phyloP scores from a whole-genome alignment of 2,797 vertebrate genomes.

The Tachyglossus aculeatus region DNA sequence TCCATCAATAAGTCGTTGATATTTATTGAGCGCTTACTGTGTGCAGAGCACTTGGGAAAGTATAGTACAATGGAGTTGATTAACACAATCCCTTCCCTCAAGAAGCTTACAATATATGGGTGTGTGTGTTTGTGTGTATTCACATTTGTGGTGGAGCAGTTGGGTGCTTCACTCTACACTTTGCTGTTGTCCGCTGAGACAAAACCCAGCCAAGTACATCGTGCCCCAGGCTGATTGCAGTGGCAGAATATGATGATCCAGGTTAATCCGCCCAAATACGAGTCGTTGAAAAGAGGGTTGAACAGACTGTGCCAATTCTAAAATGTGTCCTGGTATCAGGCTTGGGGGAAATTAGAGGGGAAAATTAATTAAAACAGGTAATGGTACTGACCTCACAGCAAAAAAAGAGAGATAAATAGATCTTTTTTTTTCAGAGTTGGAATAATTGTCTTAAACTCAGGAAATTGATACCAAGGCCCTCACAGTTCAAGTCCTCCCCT shows the following conservation, averaged over 20 bases:
- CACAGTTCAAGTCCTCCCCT: background rate
- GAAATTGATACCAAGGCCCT: constrained; percentile 1
- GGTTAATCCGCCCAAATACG: constrained; percentile 46
- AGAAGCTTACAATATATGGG: too few relatives aligned
- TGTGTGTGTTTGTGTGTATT: background rate
- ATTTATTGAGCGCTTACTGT: too few relatives aligned
- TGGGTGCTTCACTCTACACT: background rate
- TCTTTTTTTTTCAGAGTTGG: constrained; percentile 29
- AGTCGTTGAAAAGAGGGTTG: background rate
- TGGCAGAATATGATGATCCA: constrained; percentile 37
- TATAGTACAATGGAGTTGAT: too few relatives aligned
- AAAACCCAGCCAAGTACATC: constrained; percentile 7
- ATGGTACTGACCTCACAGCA: constrained; percentile 37
- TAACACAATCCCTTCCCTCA: too few relatives aligned
- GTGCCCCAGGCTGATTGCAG: constrained; percentile 8
- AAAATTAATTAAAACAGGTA: background rate
- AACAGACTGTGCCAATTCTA: constrained; percentile 4
- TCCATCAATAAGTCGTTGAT: too few relatives aligned
- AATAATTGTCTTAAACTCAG: constrained; percentile 10
- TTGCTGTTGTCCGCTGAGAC: background rate
- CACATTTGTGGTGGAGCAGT: background rate
- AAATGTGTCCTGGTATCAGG: constrained; percentile 21
- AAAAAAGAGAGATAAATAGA: constrained; percentile 11
- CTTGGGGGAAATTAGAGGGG: background rate
- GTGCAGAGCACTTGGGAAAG: too few relatives aligned